phyloP scores from a whole-genome alignment of 2,113 vertebrate genomes.

The Erythrolamprus reginae region DNA sequence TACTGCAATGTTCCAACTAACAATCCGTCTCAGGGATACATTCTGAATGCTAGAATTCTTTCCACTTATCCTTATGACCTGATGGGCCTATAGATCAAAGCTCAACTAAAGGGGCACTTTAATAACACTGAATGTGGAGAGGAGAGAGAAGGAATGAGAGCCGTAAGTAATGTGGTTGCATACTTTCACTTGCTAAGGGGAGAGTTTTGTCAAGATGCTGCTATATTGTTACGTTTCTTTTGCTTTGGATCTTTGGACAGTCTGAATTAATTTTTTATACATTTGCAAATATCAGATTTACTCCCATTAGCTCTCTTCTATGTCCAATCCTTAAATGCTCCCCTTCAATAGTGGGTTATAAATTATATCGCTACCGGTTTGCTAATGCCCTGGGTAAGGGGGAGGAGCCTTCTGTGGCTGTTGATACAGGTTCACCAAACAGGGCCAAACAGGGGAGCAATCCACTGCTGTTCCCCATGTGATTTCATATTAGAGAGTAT shows the following conservation, averaged over 20 bases:
- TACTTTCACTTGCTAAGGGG: background rate
- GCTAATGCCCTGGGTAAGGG: no score
- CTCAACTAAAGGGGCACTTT: background rate
- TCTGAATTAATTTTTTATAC: no score
- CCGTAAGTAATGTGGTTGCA: background rate
- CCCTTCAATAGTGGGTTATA: no score
- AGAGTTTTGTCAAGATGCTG: background rate
- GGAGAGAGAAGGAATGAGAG: background rate
- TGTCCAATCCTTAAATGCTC: no score
- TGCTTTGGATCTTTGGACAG: background rate
- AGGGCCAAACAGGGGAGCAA: no score
- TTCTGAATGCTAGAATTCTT: background rate
- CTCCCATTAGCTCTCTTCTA: no score
- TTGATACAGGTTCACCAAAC: no score
- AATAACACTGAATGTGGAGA: background rate
- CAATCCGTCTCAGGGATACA: background rate
- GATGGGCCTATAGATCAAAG: background rate
- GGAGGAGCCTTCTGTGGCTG: no score
- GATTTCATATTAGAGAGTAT: no score
- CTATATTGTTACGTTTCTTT: background rate
- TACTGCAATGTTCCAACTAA: background rate
- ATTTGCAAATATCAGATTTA: no score
- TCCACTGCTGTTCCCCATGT: no score
- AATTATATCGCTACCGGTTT: no score
- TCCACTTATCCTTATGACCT: background rate